Percentiles rank a stretch among this genome's conserved stretches.
Evolutionary conservation across 2,888 invertebrate genomes (phyloP).

Genomic region (Campoplex capitator): DNA sequence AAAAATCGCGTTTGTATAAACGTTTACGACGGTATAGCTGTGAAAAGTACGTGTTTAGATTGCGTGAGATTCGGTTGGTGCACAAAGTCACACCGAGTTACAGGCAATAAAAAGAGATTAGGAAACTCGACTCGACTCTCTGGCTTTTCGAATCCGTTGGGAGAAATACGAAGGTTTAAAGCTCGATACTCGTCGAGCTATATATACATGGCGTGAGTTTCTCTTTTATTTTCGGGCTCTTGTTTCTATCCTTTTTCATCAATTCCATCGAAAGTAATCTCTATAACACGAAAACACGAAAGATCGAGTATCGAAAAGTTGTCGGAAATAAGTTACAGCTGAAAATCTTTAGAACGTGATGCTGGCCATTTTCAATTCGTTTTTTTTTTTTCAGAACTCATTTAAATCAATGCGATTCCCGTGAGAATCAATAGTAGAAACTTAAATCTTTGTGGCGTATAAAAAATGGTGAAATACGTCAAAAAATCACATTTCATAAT

Average conservation of each 20-base stretch:
- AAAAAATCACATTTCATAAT: too few relatives aligned
- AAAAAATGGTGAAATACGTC: neutral
- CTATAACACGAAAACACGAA: conserved; percentile 42
- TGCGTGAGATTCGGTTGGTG: conserved; percentile 74
- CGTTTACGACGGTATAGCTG: conserved; percentile 51
- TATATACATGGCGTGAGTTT: conserved; percentile 1
- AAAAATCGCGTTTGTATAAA: conserved; percentile 51
- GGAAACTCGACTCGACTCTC: conserved; percentile 76
- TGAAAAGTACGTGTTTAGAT: conserved; percentile 73
- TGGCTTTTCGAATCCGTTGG: conserved; percentile 65
- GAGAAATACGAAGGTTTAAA: conserved; percentile 70
- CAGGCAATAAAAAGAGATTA: conserved; percentile 82
- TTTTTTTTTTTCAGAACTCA: neutral
- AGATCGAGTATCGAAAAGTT: conserved; percentile 46
- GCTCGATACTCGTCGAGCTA: conserved; percentile 40
- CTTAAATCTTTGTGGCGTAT: neutral
- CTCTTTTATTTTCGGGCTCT: conserved; percentile 26
- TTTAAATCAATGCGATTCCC: neutral
- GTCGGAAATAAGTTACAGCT: conserved; percentile 35
- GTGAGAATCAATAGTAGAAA: neutral
- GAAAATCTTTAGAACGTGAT: conserved; percentile 47
- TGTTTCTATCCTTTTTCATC: conserved; percentile 13
- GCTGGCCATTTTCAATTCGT: conserved; percentile 4
- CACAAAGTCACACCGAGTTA: conserved; percentile 79
- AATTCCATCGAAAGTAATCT: conserved; percentile 35